These are phyloP conservation scores for Procapra przewalskii DNA, from an alignment of 2,113 vertebrate species.

Conservation along the genomic window DNA sequence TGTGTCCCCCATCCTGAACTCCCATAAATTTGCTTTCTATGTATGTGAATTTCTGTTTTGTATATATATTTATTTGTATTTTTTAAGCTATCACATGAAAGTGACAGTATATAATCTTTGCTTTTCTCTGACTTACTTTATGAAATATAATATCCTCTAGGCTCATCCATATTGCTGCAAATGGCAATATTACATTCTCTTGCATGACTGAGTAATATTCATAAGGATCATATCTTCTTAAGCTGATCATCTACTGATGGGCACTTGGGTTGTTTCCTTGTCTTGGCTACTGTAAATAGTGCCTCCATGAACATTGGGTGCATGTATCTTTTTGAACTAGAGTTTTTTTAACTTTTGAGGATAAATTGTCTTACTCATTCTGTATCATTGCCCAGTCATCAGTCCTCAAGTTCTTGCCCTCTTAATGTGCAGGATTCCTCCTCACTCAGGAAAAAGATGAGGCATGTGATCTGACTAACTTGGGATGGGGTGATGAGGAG, in stretches of 20 bases:
- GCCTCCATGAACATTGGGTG: background rate
- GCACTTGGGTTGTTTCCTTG: background rate
- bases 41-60: background rate
- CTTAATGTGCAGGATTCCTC: background rate
- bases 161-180: background rate
- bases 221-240: background rate
- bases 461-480: background rate
- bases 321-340: background rate
- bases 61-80: background rate
- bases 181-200: background rate
- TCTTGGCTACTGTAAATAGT: background rate
- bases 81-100: background rate
- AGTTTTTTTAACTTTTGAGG: background rate
- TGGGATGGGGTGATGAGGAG: background rate
- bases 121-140: background rate
- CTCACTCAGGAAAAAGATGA: background rate
- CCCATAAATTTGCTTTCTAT: background rate
- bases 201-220: background rate
- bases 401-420: background rate
- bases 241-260: rapidly evolving
- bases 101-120: background rate
- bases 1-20: background rate
- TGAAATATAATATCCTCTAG: background rate
- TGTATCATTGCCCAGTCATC: background rate
- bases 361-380: background rate